Evolutionary conservation across 2,888 invertebrate species (phyloP), one percentile per base, ranked within the genome.

Genomic region (Epistrophella euchroma): DNA sequence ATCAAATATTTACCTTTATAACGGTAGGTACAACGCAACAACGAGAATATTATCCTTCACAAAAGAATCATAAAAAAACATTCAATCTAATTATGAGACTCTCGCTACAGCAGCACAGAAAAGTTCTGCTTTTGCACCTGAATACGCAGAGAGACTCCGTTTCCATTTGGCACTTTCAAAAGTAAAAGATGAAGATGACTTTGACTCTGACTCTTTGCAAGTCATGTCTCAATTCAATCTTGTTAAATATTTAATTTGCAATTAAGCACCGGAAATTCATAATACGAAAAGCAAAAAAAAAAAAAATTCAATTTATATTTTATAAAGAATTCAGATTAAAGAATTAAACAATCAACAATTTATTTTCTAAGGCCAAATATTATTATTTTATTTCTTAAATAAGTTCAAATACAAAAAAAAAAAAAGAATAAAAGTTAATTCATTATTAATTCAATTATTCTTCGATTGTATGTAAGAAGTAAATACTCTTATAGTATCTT

Each of bases 221-320:
- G 68, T 68, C 52, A 25, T 10, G 25, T 52, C 50, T 72, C 50
- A 73, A 60, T 70, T 78, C 68, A 79, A 75, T 79, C 35, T 58
- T 50, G 43, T 22, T 84, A 58, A 84, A 84, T 84, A 80, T 84
- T 84, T 84, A 84, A 84, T 84, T 84, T 75, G 74, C 66, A 84
- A 84, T 84, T 75, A 80, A 75, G 70, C 83, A 55, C 60, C 9
- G 60, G 66, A 32, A 79, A 66, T 73, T 50, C 71, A 55, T 45
- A 68, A 25, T 70, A 52, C n/a, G 19, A 47, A 52, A 10, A 9
- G 11, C 3, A 9, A 15, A 11, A 17, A 1, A 6, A 2, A 58
- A 37, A 37, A 35, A 37, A 37, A 70, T 78, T 22, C 58, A 83
- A 83, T 83, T 70, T 28, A 78, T 83, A 70, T 70, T 83, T 74